Base-by-base conservation (phyloP, 2,797 vertebrate genomes). In the Notoglanidium macrostoma region DNA sequence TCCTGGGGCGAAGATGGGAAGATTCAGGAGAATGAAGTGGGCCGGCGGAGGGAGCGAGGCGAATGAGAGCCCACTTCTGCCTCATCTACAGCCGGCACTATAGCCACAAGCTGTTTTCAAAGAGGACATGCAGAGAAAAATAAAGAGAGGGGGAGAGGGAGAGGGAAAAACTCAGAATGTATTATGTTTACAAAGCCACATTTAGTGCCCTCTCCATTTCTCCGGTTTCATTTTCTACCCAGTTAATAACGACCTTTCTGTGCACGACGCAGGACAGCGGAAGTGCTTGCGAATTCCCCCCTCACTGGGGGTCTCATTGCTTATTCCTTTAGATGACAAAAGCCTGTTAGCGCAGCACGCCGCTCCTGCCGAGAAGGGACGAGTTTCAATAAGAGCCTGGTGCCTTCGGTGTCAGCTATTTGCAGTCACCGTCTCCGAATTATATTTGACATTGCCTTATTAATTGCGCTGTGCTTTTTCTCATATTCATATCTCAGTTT, bases 51-150 rank as follows among this genome's bases (percentile, higher is more conserved):
- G 89, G 91, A 94, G 92, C 21, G 89, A 93, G 91, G 92, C 92
- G 51, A 93, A 93, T 91, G 87, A 91, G 91, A 89, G 89, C 90
- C 92, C 88, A 92, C 93, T 93, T 92, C 91, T 92, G 89, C 90
- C 67, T 19, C 94, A 95, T 94, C 94, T 94, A 92, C 92, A 94
- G 92, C 93, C 92, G 93, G 87, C 73, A 83, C 91, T 94, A 63
- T 88, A 91, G 94, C 94, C 94, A 94, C 92, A 89, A 95, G 94
- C 94, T 90, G 91, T 94, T 95, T 92, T 92, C 89, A 93, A 89
- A 95, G 93, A 94, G 87, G 87, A 84, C 40, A 32, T 2, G 90
- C 93, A 94, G 93, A 92, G 93, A 92, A 44, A 67, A 17, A 67
- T 4, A 32, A n/a, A 40, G 10, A 54, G 3, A 19, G 55, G n/a